These are phyloP conservation scores for Tenthredo distinguenda DNA, from an alignment of 2,888 invertebrate genomes.

Conservation along the genomic window DNA sequence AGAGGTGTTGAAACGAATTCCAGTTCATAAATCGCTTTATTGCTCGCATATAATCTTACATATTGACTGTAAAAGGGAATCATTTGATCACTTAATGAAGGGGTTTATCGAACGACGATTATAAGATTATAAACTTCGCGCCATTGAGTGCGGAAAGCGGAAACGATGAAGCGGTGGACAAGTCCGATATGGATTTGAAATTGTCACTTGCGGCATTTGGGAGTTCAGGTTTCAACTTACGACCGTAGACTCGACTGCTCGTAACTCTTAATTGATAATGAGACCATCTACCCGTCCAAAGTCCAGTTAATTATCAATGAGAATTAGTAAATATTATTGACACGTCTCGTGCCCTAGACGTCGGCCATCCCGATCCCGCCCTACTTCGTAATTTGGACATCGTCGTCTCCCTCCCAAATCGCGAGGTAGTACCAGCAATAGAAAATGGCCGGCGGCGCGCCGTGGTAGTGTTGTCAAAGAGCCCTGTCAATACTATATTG, in stretches of 20 bases:
- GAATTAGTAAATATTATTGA: background rate
- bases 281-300: background rate
- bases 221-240: background rate
- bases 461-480: slow-evolving; percentile 44
- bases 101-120: background rate
- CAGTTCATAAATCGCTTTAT: background rate
- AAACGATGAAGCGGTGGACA: background rate
- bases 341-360: background rate
- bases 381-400: slow-evolving; percentile 72
- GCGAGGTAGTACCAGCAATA: slow-evolving; percentile 26
- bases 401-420: slow-evolving; percentile 78
- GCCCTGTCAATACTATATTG: slow-evolving; percentile 34
- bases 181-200: slow-evolving; percentile 3
- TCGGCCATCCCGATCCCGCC: slow-evolving; percentile 27
- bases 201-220: background rate
- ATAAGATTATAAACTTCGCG: slow-evolving; percentile 79
- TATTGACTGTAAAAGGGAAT: background rate
- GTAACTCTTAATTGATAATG: background rate
- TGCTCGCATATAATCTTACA: background rate
- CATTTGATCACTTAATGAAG: background rate
- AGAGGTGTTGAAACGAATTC: background rate
- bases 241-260: background rate
- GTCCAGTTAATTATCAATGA: background rate
- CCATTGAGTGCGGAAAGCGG: slow-evolving; percentile 78
- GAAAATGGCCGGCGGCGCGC: slow-evolving; percentile 47